phyloP scores from a whole-genome alignment of 1,140 invertebrate genomes.

The Sinella curviseta region DNA sequence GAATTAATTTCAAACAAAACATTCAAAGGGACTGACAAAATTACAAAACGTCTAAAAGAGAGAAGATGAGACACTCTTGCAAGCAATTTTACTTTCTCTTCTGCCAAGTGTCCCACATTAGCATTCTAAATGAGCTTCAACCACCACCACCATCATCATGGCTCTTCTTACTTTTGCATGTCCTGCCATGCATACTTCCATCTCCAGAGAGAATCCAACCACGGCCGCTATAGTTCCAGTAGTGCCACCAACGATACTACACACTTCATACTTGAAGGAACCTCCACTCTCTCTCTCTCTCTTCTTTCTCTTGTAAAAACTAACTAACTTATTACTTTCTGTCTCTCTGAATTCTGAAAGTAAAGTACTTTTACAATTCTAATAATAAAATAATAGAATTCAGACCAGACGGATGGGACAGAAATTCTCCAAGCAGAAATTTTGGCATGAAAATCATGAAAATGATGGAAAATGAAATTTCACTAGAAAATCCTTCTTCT shows the following conservation, averaged over 20 bases:
- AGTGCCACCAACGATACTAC: neutral
- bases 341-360: too few species aligned
- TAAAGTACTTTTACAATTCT: neutral
- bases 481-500: conserved; percentile 1
- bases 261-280: neutral
- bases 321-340: too few species aligned
- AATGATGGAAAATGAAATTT: conserved; percentile 16
- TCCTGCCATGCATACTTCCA: conserved; percentile 16
- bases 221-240: neutral
- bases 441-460: conserved; percentile 23
- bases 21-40: conserved; percentile 39
- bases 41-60: conserved; percentile 34
- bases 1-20: conserved; percentile 45
- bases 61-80: conserved; percentile 22
- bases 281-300: neutral
- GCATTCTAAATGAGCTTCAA: conserved; percentile 41
- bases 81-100: conserved; percentile 24
- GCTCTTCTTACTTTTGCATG: neutral
- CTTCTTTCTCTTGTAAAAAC: neutral
- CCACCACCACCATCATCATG: conserved; percentile 4
- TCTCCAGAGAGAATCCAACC: neutral
- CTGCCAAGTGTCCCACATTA: conserved; percentile 38
- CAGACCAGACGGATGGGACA: neutral
- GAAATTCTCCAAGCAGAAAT: conserved; percentile 9
- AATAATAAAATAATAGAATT: neutral